Evolutionary conservation across 2,113 vertebrate species (phyloP), one percentile per base, ranked within the genome.

Genomic region (Pelusios castaneus): DNA sequence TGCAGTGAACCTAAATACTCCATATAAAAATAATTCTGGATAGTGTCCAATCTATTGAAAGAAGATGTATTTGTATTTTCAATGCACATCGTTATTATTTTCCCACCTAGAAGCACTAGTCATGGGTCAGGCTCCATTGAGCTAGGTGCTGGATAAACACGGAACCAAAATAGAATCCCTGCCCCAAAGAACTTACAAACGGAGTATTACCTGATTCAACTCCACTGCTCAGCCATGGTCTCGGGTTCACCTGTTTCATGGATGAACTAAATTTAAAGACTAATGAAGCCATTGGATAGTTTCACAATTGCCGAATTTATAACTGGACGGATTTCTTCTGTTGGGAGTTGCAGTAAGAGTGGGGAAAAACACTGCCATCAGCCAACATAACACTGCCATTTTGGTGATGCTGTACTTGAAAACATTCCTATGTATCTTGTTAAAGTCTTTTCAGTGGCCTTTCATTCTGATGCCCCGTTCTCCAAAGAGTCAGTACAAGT

Each of bases 321-420:
- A 84, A 81, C 4, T 2, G 80, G 91, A 89, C 83, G 11, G 47
- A 85, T 94, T 91, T 56, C 10, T 76, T 92, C 58, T 67, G 92
- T 3, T 34, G 75, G 51, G 4, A 24, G 87, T 60, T 91, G 70
- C 77, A 31, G 1, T 5, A 52, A 92, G 80, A 43, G 2, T 24
- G 56, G 24, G 47, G 45, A 47, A 31, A 43, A 56, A n/a, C 58
- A 43, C 80, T 81, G 82, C 76, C 90, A 77, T 19, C 24, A 3
- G 13, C 49, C 1, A 6, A 1, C 19, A 29, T 6, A 31, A 41
- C 49, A 22, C 47, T 75, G 45, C 22, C n/a, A 10, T 84, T 41
- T 25, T 4, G 43, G 41, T 27, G 78, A 60, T 41, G 56, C 88
- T 49, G 29, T 3, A 7, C 13, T 3, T 88, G 80, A 31, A 93